Evolutionary conservation across 1,140 invertebrate species (phyloP).

Genomic region (silkworm (Bombyx mori)): DNA sequence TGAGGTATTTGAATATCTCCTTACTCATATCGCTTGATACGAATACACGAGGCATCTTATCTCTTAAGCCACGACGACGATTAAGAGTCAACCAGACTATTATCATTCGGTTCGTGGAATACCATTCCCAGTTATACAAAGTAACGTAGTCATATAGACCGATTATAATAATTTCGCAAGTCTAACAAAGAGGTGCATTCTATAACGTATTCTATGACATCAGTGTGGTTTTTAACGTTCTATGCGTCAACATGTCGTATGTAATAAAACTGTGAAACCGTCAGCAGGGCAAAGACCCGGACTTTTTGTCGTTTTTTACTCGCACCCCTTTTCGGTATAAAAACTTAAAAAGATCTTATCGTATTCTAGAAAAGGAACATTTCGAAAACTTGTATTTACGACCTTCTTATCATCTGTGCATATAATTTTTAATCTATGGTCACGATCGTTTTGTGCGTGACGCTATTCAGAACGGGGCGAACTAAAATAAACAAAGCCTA

Average conservation of each 20-base stretch:
- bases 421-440: conserved; percentile 14
- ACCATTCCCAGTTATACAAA: too few relatives aligned
- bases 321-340: conserved; percentile 47
- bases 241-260: conserved; percentile 50
- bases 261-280: conserved; percentile 52
- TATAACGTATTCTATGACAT: conserved; percentile 11
- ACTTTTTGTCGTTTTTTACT: conserved; percentile 40
- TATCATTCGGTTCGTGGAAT: too few relatives aligned
- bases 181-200: too few relatives aligned
- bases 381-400: conserved; percentile 45
- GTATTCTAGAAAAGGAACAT: conserved; percentile 40
- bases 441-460: conserved; percentile 15
- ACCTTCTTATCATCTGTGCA: conserved; percentile 39
- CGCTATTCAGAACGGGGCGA: conserved; percentile 7
- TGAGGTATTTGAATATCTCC: too few relatives aligned
- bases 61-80: too few relatives aligned
- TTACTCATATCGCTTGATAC: too few relatives aligned
- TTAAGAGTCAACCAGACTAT: too few relatives aligned
- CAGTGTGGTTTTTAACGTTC: conserved; percentile 25
- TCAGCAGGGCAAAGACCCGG: conserved; percentile 46
- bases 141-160: too few relatives aligned
- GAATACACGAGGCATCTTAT: too few relatives aligned
- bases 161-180: too few relatives aligned
- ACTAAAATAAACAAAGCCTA: neutral
- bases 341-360: conserved; percentile 40